A percentile compares a stretch with the other conserved stretches of the same genome.
These are phyloP conservation scores for Clinocottus analis DNA, from an alignment of 2,113 vertebrate genomes.

Conservation along the genomic window DNA sequence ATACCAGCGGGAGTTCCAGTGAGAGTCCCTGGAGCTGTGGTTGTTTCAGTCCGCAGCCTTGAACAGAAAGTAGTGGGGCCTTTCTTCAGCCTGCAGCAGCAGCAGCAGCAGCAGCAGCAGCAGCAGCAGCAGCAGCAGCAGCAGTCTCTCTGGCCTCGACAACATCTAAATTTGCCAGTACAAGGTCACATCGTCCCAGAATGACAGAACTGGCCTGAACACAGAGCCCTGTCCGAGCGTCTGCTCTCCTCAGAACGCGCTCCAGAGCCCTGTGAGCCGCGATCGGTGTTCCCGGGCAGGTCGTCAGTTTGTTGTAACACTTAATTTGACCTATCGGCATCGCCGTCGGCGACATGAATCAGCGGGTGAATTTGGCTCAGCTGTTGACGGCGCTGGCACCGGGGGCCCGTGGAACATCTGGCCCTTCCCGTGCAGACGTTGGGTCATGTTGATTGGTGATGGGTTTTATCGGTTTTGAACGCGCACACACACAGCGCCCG, in stretches of 20 bases:
- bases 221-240: slow-evolving; percentile 36
- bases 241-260: slow-evolving; percentile 54
- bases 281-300: slow-evolving; percentile 64
- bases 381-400: slow-evolving; percentile 72
- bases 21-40: slow-evolving; percentile 15
- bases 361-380: slow-evolving; percentile 73
- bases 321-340: slow-evolving; percentile 77
- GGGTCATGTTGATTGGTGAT: slow-evolving; percentile 63
- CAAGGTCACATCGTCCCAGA: slow-evolving; percentile 63
- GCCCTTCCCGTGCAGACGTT: slow-evolving; percentile 63
- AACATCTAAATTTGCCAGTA: slow-evolving; percentile 46
- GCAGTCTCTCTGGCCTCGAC: slow-evolving; percentile 35
- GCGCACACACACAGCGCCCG: slow-evolving; percentile 24
- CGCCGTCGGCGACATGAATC: slow-evolving; percentile 71
- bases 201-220: slow-evolving; percentile 51
- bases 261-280: slow-evolving; percentile 61
- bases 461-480: slow-evolving; percentile 54
- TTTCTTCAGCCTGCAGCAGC: slow-evolving; percentile 24
- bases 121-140: slow-evolving; percentile 35
- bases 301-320: slow-evolving; percentile 69
- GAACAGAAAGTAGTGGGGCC: slow-evolving; percentile 10
- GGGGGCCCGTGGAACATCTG: slow-evolving; percentile 77
- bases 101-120: slow-evolving; percentile 27
- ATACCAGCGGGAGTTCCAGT: not conserved
- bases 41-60: slow-evolving; percentile 31